Percentiles rank a stretch among this genome's conserved stretches.
These are phyloP conservation scores for Callaeas wilsoni DNA, from an alignment of 2,113 vertebrate species.

Conservation along the genomic window DNA sequence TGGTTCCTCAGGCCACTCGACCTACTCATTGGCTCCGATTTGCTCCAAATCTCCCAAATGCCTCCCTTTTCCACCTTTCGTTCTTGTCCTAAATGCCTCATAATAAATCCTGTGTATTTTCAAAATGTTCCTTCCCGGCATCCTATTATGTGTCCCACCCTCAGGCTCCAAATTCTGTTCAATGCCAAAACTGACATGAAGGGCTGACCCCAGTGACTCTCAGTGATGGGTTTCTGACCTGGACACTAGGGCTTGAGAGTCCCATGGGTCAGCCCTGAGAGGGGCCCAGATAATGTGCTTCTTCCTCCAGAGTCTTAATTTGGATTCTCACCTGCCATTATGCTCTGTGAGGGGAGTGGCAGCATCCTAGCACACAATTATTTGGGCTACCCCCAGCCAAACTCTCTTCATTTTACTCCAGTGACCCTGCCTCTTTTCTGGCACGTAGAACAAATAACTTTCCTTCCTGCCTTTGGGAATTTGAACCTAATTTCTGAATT, in stretches of 20 bases:
- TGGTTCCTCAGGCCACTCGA: background rate
- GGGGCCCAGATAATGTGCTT: fast-evolving
- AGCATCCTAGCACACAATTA: background rate
- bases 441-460: background rate
- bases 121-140: background rate
- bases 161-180: background rate
- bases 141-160: background rate
- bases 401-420: background rate
- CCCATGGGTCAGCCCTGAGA: background rate
- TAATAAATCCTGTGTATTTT: background rate
- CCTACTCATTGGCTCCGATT: background rate
- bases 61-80: background rate
- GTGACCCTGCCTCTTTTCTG: background rate
- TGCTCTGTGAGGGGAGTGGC: background rate
- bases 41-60: background rate
- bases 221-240: background rate
- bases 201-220: background rate
- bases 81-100: background rate
- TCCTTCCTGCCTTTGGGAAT: background rate
- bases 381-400: fast-evolving
- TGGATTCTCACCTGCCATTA: background rate
- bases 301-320: background rate
- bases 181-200: background rate
- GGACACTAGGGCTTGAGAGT: no score
- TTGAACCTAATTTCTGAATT: background rate